Evolutionary conservation across 2,797 vertebrate species (phyloP).

Genomic region (Sandelia bainsii): DNA sequence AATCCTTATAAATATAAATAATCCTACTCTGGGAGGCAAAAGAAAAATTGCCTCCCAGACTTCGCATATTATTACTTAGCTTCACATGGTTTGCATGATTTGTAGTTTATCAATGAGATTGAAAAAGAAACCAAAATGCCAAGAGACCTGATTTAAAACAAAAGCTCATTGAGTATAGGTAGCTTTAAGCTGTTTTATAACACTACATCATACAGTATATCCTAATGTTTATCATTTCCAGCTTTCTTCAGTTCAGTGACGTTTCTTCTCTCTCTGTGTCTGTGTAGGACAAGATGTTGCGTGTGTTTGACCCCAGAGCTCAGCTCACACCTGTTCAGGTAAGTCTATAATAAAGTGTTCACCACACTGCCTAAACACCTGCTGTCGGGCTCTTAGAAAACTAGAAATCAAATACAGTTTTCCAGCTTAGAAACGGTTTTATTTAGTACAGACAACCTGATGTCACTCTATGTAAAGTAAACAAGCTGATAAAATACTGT

Average conservation of each 20-base stretch:
- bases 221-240: background rate
- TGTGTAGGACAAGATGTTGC: conserved; percentile 92
- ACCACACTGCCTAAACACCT: background rate
- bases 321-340: conserved; percentile 89
- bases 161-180: background rate
- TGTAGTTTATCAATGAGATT: background rate
- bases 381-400: background rate
- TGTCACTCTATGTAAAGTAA: background rate
- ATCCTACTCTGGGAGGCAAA: too few relatives aligned
- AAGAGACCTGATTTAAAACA: background rate
- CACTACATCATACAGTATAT: background rate
- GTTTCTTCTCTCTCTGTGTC: conserved; percentile 9
- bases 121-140: background rate
- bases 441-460: background rate
- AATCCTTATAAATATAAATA: too few relatives aligned
- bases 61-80: background rate
- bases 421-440: background rate
- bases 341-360: conserved; percentile 48
- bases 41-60: background rate
- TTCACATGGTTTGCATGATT: background rate
- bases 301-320: conserved; percentile 92
- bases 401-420: background rate
- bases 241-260: background rate
- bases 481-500: background rate
- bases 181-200: background rate